Conservation (phyloP, 2,888 invertebrate genomes). For the Anagyrus pseudococci region DNA sequence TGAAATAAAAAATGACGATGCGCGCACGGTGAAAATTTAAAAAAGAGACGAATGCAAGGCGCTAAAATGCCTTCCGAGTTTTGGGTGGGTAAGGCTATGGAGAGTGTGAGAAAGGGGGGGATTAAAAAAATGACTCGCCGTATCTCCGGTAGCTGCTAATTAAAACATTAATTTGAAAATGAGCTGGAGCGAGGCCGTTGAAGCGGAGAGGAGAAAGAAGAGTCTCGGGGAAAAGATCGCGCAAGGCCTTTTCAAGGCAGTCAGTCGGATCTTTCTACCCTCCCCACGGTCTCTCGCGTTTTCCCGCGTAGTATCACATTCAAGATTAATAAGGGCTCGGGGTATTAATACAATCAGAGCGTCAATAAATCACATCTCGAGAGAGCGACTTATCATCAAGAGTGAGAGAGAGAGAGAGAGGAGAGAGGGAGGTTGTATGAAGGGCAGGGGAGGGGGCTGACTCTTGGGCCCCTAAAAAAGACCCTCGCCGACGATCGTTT, state of each 20-base stretch:
- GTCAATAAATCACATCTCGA: constrained; percentile 30
- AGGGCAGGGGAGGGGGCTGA: too few species aligned
- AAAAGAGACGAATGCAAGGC: too few species aligned
- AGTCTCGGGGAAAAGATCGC: too few species aligned
- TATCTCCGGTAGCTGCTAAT: constrained; percentile 9
- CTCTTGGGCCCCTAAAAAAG: constrained; percentile 25
- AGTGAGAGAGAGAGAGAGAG: too few species aligned
- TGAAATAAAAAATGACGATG: too few species aligned
- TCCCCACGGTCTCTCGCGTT: neutral
- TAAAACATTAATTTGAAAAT: constrained; percentile 30
- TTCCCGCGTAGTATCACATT: constrained; percentile 11
- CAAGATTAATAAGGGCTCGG: constrained; percentile 25
- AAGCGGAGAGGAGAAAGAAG: neutral
- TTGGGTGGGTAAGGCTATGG: too few species aligned
- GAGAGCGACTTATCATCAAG: constrained; percentile 32
- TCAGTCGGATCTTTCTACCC: neutral
- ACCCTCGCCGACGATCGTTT: constrained; percentile 27
- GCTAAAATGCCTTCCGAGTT: too few species aligned
- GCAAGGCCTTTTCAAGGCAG: neutral
- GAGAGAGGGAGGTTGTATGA: too few species aligned
- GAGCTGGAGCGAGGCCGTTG: neutral
- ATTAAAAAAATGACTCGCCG: neutral
- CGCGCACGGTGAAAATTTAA: too few species aligned
- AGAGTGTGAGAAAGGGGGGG: too few species aligned
- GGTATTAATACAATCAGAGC: constrained; percentile 32